These are phyloP conservation scores for Puntigrus tetrazona DNA, from an alignment of 2,113 vertebrate genomes.

Conservation along the genomic window DNA sequence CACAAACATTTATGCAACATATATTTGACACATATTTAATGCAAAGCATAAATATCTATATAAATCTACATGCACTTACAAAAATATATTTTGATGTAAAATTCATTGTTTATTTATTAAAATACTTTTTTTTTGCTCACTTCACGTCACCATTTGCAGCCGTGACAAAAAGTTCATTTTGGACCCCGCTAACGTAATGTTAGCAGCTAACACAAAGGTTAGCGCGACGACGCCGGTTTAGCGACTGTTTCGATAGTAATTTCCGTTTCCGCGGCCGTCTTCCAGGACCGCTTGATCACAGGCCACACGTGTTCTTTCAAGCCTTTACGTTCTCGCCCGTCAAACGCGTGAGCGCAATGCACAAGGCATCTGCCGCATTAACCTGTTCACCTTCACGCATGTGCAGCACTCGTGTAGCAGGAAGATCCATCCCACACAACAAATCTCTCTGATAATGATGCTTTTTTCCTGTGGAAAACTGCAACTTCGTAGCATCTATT, in stretches of 20 bases:
- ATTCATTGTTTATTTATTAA: too few relatives aligned
- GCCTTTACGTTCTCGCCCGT: background rate
- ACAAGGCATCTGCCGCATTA: conserved; percentile 53
- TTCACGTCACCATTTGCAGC: background rate
- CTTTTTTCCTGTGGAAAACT: conserved; percentile 34
- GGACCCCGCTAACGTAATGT: background rate
- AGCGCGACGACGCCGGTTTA: background rate
- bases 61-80: too few relatives aligned
- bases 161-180: background rate
- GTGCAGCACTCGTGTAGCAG: conserved; percentile 43
- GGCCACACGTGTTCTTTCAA: background rate
- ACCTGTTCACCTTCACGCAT: conserved; percentile 51
- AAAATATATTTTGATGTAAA: too few relatives aligned
- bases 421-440: conserved; percentile 53
- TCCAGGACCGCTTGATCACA: background rate
- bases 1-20: too few relatives aligned
- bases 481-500: conserved; percentile 47
- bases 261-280: background rate
- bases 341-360: conserved; percentile 6
- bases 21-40: too few relatives aligned
- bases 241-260: background rate
- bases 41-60: too few relatives aligned
- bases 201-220: background rate
- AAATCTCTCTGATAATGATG: conserved; percentile 47
- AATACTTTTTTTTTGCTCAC: background rate